Conservation (phyloP, 2,797 vertebrate species). For the Crenuchus spilurus region DNA sequence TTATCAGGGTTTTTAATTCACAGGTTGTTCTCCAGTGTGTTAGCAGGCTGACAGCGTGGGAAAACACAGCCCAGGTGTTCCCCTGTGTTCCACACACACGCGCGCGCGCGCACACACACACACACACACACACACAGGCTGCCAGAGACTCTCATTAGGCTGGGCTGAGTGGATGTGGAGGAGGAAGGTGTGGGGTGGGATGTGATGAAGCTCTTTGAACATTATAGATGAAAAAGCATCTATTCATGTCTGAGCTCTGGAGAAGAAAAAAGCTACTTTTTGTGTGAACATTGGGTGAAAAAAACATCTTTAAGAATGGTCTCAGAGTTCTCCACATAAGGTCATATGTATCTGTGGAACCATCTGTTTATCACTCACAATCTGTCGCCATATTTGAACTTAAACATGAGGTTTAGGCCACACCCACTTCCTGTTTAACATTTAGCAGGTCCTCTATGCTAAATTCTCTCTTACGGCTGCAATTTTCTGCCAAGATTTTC, state of each 20-base stretch:
- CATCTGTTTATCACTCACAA: too few relatives aligned
- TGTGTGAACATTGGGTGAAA: too few relatives aligned
- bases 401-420: too few relatives aligned
- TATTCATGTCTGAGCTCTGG: background rate
- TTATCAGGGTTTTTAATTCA: slow-evolving; percentile 6
- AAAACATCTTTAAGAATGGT: too few relatives aligned
- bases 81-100: slow-evolving; percentile 34
- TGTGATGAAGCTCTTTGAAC: background rate
- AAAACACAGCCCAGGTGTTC: slow-evolving; percentile 48
- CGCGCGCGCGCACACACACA: background rate
- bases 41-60: slow-evolving; percentile 50
- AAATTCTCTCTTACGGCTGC: too few relatives aligned
- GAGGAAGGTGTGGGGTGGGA: background rate
- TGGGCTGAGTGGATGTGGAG: slow-evolving; percentile 32
- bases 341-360: too few relatives aligned
- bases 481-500: too few relatives aligned
- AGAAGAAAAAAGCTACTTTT: too few relatives aligned
- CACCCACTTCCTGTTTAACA: too few relatives aligned
- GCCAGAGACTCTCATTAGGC: slow-evolving; percentile 46
- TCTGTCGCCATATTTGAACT: too few relatives aligned
- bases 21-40: slow-evolving; percentile 16
- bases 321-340: too few relatives aligned
- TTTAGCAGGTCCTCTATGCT: too few relatives aligned
- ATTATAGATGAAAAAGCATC: slow-evolving; percentile 6
- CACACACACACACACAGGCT: slow-evolving; percentile 33